Evolutionary conservation across 2,113 vertebrate genomes (phyloP).

Genomic region (Acanthisitta chloris): DNA sequence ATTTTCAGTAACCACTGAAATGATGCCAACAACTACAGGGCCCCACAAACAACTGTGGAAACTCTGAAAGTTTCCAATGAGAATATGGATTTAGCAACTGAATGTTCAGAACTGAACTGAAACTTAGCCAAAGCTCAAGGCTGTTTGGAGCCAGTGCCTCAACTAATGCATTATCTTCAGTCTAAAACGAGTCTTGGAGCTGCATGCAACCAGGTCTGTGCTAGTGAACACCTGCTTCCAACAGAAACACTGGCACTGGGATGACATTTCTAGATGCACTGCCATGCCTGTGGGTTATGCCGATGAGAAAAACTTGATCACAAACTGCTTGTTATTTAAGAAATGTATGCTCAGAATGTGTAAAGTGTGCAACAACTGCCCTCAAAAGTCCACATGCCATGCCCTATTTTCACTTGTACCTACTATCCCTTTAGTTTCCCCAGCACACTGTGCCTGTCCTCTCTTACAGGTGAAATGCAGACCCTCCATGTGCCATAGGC

Average conservation of each 20-base stretch:
- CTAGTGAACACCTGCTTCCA: neutral
- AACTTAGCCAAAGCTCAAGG: neutral
- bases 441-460: fast-evolving
- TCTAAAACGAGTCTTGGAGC: neutral
- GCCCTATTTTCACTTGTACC: neutral
- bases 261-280: neutral
- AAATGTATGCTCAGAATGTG: neutral
- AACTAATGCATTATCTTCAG: neutral
- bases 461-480: neutral
- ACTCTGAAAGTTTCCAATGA: neutral
- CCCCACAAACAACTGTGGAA: neutral
- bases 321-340: neutral
- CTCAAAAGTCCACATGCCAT: neutral
- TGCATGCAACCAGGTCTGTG: neutral
- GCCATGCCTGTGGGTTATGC: fast-evolving
- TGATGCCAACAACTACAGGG: neutral
- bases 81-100: neutral
- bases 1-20: neutral
- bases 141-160: neutral
- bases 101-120: neutral
- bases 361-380: neutral
- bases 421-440: neutral
- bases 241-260: neutral
- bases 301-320: neutral
- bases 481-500: fast-evolving